Conservation (phyloP, 2,113 vertebrate species). For the Amphilophus citrinellus region DNA sequence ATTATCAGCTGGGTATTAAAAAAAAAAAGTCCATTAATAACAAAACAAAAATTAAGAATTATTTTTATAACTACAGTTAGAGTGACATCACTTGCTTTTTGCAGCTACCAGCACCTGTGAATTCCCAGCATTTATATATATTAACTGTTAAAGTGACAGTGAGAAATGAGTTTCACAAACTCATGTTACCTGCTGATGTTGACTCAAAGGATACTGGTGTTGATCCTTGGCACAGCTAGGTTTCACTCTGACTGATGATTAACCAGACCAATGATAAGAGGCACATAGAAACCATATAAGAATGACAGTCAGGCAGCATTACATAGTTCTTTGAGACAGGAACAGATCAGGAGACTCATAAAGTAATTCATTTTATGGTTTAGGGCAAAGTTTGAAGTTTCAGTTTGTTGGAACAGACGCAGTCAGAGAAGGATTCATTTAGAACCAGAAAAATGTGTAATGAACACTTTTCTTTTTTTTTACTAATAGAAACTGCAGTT, state of each 20-base stretch:
- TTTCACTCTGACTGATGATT: conserved; percentile 87
- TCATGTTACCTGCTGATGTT: conserved; percentile 2
- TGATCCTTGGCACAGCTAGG: conserved; percentile 63
- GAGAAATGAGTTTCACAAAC: background rate
- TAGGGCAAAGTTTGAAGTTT: background rate
- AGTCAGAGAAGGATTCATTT: background rate
- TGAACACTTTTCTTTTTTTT: background rate
- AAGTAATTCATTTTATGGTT: background rate
- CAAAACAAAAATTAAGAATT: background rate
- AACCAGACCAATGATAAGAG: conserved; percentile 72
- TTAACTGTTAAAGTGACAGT: background rate
- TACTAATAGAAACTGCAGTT: background rate
- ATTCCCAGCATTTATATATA: background rate
- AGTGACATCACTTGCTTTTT: background rate
- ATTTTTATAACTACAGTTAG: background rate
- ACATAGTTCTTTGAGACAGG: conserved; percentile 2
- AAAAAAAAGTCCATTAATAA: background rate
- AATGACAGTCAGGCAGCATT: background rate
- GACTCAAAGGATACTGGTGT: conserved; percentile 39
- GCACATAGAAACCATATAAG: conserved; percentile 2
- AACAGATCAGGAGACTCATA: background rate
- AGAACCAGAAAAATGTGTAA: background rate
- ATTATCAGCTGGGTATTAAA: background rate
- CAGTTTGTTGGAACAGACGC: background rate
- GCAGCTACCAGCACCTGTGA: background rate